These are phyloP conservation scores for Epizoanthus ramosus DNA, from an alignment of 92 coral and sea anemone genomes.

Conservation along the genomic window DNA sequence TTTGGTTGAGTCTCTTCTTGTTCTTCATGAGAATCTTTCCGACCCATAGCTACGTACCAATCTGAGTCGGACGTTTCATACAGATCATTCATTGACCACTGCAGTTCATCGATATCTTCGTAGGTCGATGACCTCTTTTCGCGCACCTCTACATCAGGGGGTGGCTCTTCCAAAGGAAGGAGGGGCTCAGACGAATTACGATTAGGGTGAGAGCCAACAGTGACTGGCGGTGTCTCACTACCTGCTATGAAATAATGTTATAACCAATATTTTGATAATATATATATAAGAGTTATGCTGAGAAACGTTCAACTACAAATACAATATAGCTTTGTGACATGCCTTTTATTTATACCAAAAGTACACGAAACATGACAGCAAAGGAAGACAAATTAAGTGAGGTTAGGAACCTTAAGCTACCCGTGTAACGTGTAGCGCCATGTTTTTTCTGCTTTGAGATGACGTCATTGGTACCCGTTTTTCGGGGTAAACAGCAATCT, in stretches of 20 bases:
- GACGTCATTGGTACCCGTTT: too few relatives aligned
- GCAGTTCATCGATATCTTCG: conserved; percentile 32
- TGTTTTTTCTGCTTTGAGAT: too few relatives aligned
- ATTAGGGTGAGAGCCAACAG: conserved; percentile 6
- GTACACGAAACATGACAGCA: too few relatives aligned
- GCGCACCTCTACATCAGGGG: conserved; percentile 21
- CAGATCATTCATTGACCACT: conserved; percentile 15
- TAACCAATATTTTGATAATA: not conserved
- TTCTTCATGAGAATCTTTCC: not conserved
- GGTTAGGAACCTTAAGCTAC: too few relatives aligned
- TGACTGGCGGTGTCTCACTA: not conserved
- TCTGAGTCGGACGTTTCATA: conserved; percentile 32
- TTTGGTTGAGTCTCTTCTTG: not conserved
- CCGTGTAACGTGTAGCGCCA: too few relatives aligned
- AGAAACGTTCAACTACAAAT: too few relatives aligned
- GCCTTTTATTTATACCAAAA: too few relatives aligned
- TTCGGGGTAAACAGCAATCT: too few relatives aligned
- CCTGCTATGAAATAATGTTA: not conserved
- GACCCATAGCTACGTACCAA: conserved; percentile 23
- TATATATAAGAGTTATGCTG: too few relatives aligned
- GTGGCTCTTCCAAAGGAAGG: not conserved
- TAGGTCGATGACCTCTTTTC: conserved; percentile 33
- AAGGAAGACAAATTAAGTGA: too few relatives aligned
- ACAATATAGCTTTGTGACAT: too few relatives aligned
- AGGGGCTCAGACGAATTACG: not conserved